These are phyloP conservation scores for Pseudomyrmex pallidus DNA, from an alignment of 1,140 invertebrate genomes.

Conservation along the genomic window DNA sequence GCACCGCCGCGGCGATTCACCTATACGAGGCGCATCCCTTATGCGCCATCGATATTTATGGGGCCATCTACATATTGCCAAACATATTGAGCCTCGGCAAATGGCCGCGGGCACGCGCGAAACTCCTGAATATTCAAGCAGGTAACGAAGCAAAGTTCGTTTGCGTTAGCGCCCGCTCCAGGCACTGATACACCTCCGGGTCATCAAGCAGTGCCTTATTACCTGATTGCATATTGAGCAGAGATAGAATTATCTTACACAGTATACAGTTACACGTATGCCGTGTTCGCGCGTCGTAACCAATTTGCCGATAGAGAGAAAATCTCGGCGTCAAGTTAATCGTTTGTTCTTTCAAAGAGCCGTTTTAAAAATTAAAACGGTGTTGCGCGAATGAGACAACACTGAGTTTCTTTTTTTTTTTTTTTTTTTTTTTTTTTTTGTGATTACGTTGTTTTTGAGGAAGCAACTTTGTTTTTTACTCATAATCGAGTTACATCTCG, in stretches of 20 bases:
- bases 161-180: conserved; percentile 72
- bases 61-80: conserved; percentile 81
- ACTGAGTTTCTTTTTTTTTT: no score
- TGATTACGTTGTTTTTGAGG: neutral
- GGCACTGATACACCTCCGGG: conserved; percentile 73
- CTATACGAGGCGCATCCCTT: conserved; percentile 62
- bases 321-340: neutral
- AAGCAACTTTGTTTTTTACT: neutral
- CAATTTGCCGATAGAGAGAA: conserved; percentile 19
- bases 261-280: conserved; percentile 39
- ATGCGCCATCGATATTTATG: conserved; percentile 77
- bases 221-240: conserved; percentile 74
- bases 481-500: conserved; percentile 11
- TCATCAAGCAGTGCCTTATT: conserved; percentile 76
- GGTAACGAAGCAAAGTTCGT: conserved; percentile 83
- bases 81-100: conserved; percentile 83
- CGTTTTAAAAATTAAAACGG: neutral
- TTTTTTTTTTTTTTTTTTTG: neutral
- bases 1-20: conserved; percentile 1
- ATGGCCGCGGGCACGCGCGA: conserved; percentile 81
- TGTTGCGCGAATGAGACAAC: neutral
- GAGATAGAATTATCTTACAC: conserved; percentile 63
- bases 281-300: neutral
- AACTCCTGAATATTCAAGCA: conserved; percentile 84
- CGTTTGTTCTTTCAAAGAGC: no score